These are phyloP conservation scores for Prostheceraeus crozeri DNA, from an alignment of 2,888 invertebrate genomes.

Conservation along the genomic window DNA sequence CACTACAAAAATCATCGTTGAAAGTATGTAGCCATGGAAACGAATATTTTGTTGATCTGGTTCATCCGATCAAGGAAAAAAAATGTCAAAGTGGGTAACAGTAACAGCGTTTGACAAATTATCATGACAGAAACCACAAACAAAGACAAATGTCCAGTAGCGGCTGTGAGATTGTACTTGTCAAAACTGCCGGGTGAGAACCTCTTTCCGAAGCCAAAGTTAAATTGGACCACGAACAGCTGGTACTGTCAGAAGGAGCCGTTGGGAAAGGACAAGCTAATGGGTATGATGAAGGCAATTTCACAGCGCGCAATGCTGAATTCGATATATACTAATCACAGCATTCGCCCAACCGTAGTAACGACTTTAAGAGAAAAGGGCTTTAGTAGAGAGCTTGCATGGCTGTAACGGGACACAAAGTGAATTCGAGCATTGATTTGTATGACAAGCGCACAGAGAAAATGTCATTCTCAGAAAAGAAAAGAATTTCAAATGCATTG, in stretches of 20 bases:
- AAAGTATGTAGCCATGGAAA: background rate
- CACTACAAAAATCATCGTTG: background rate
- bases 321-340: constrained; percentile 3
- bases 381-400: background rate
- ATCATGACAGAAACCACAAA: background rate
- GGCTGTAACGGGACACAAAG: constrained; percentile 8
- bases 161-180: background rate
- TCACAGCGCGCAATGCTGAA: background rate
- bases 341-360: background rate
- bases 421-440: background rate
- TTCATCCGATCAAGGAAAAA: background rate
- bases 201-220: constrained; percentile 9
- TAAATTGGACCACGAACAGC: background rate
- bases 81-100: background rate
- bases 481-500: constrained; percentile 10
- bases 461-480: background rate
- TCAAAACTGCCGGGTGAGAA: background rate
- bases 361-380: constrained; percentile 9
- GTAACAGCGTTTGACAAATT: background rate
- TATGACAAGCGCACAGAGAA: constrained; percentile 11
- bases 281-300: constrained; percentile 4
- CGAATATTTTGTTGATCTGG: background rate
- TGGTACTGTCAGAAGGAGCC: constrained; percentile 22
- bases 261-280: constrained; percentile 7
- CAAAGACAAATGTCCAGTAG: constrained; percentile 18